phyloP scores from a whole-genome alignment of 2,888 invertebrate genomes.

The Halictus quadricinctus region DNA sequence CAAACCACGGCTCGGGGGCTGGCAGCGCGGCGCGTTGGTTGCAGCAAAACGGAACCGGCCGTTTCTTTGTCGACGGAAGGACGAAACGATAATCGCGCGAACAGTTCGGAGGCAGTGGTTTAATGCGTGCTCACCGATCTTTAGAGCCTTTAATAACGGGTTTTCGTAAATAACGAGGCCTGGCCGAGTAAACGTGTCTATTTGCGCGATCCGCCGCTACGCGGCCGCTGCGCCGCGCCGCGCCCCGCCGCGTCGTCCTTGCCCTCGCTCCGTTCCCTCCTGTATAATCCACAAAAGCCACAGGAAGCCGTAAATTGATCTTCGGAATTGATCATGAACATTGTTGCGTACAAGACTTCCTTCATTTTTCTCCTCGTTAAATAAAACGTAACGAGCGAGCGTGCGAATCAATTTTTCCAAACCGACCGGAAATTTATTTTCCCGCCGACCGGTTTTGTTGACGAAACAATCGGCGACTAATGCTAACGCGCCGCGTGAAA shows the following conservation, averaged over 20 bases:
- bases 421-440: slow-evolving; percentile 7
- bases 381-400: slow-evolving; percentile 9
- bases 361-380: not conserved
- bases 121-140: slow-evolving; percentile 61
- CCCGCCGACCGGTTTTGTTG: not conserved
- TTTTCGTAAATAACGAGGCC: slow-evolving; percentile 65
- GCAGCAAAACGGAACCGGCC: slow-evolving; percentile 43
- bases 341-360: slow-evolving; percentile 9
- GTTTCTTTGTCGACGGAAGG: slow-evolving; percentile 53
- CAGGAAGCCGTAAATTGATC: slow-evolving; percentile 35
- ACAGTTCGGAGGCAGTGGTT: slow-evolving; percentile 60
- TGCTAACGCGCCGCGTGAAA: slow-evolving; percentile 4
- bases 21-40: not conserved
- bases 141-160: slow-evolving; percentile 69
- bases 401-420: slow-evolving; percentile 18
- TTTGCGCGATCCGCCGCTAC: slow-evolving; percentile 51
- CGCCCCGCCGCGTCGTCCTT: not conserved
- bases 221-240: not conserved
- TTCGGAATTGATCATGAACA: slow-evolving; percentile 32
- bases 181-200: slow-evolving; percentile 66
- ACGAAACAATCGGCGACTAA: slow-evolving; percentile 6
- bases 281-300: slow-evolving; percentile 11
- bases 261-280: not conserved
- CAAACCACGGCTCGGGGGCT: not conserved
- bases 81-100: slow-evolving; percentile 64